Evolutionary conservation across 2,797 vertebrate genomes (phyloP), one percentile per base, ranked within the genome.

Genomic region (Hipposideros larvatus): DNA sequence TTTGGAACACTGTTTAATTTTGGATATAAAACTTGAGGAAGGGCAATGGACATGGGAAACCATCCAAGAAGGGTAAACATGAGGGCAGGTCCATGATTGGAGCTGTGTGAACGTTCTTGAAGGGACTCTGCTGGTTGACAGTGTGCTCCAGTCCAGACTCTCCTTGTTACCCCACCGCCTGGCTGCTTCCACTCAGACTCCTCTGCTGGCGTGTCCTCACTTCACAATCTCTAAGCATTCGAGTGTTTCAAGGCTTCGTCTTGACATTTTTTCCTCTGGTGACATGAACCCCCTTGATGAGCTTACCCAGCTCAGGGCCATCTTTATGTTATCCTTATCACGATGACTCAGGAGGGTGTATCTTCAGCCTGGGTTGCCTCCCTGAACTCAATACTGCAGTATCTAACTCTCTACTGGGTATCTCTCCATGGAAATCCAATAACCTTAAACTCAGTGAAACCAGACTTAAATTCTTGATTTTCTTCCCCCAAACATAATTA

Each of bases 1-100:
- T 94, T 95, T 92, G 87, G 70, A 95, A 48, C n/a, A 43, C 15
- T 70, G 68, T 82, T 97, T 93, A 92, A 85, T 85, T 92, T 43
- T 57, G 37, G 37, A 68, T 66, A 77, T 24, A 46, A 77, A 55
- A 87, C 53, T 77, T 94, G 66, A 85, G 9, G 70, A 94, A 88
- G 43, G 51, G 51, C 1, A 90, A 63, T 31, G 43, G 26, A 91
- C 68, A 59, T 0, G 0, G 71, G 15, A 89, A n/a, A 55, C 21
- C 24, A 66, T 26, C 9, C 7, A 19, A 61, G 57, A 63, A 79
- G 28, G 22, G 37, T n/a, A 41, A 79, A 61, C 6, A 73, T 65
- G 7, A 65, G 26, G 0, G 73, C 18, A 46, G 26, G 22, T n/a
- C 28, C 93, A 4, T 43, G 28, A 34, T 53, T 68, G 43, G 34